phyloP scores from a whole-genome alignment of 2,113 vertebrate genomes.

The Macrotis lagotis region DNA sequence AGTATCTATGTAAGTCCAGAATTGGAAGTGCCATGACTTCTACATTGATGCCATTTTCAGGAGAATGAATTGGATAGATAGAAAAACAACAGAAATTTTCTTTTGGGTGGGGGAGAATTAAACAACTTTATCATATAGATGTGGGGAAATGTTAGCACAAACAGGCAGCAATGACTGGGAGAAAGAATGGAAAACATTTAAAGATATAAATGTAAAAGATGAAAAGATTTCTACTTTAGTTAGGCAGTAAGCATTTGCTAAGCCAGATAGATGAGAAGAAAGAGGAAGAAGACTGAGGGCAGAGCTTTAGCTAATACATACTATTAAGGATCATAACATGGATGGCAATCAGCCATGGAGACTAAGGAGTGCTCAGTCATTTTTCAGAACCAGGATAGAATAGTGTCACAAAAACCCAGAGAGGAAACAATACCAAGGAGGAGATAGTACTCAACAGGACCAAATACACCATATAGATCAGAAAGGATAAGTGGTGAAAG shows the following conservation, averaged over 20 bases:
- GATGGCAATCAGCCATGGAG: neutral
- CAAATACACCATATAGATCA: neutral
- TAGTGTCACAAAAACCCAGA: neutral
- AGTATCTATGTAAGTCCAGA: neutral
- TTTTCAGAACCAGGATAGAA: neutral
- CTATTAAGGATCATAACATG: neutral
- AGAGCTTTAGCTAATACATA: neutral
- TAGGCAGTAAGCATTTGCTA: neutral
- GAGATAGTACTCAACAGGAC: neutral
- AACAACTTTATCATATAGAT: slow-evolving; percentile 73
- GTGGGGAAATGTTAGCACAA: slow-evolving; percentile 51
- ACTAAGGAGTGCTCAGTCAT: neutral
- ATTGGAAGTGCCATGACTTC: neutral
- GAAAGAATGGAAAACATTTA: neutral
- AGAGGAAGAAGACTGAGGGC: neutral
- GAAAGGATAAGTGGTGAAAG: neutral
- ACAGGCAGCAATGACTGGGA: slow-evolving; percentile 33
- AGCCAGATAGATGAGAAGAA: neutral
- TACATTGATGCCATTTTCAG: neutral
- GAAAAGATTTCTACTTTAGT: neutral
- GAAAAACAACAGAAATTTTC: neutral
- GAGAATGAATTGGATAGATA: neutral
- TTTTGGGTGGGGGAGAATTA: neutral
- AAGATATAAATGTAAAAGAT: neutral
- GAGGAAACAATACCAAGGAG: neutral